Evolutionary conservation across 2,113 vertebrate genomes (phyloP).

Genomic region (Zosterops japonicus): DNA sequence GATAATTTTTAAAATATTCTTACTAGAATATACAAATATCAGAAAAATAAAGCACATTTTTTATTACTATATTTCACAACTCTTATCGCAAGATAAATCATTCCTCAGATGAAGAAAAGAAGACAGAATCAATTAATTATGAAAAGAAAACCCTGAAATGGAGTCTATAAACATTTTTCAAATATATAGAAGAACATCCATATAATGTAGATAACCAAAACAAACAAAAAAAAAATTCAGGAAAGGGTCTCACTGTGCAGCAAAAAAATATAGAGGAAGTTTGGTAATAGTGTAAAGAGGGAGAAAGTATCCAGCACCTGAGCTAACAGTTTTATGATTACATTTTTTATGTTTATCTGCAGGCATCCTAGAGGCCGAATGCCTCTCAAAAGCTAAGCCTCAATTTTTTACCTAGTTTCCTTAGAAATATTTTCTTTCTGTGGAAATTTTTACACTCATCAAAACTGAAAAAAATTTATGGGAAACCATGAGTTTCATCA

Average conservation of each 20-base stretch:
- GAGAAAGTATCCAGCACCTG: background rate
- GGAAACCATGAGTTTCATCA: background rate
- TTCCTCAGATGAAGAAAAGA: background rate
- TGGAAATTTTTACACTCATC: background rate
- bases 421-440: background rate
- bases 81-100: background rate
- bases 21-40: background rate
- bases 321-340: background rate
- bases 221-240: background rate
- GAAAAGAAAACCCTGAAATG: background rate
- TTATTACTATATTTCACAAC: background rate
- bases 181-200: background rate
- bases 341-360: background rate
- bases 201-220: background rate
- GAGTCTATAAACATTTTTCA: background rate
- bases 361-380: background rate
- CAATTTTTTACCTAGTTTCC: background rate
- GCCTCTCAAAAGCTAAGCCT: background rate
- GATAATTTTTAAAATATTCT: background rate
- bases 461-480: background rate
- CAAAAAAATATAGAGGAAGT: background rate
- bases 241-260: background rate
- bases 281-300: background rate
- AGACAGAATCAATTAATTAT: background rate
- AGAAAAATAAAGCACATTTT: background rate